A percentile compares a stretch with the other conserved stretches of the same genome.
Conservation (phyloP, 2,113 vertebrate species). For the Meleagris gallopavo region DNA sequence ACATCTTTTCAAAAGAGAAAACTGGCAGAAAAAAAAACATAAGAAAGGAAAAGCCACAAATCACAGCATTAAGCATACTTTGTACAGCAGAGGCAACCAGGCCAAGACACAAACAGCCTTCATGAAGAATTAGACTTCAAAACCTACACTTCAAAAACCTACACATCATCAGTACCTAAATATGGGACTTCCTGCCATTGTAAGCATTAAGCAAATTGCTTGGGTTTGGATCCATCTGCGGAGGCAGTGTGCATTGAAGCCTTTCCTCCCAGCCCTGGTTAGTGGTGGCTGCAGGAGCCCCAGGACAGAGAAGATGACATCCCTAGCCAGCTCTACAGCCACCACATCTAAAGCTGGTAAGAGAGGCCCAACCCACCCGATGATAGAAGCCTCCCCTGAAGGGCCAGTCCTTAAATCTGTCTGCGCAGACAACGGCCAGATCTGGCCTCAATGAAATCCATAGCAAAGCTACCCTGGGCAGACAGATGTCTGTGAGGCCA, state of each 20-base stretch:
- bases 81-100: neutral
- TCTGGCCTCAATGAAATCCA: neutral
- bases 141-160: neutral
- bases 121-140: neutral
- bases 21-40: neutral
- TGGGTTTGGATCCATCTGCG: neutral
- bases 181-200: constrained; percentile 19
- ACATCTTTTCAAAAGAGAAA: neutral
- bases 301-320: neutral
- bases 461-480: neutral
- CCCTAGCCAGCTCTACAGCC: neutral
- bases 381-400: neutral
- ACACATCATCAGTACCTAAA: neutral
- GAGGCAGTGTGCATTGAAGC: neutral
- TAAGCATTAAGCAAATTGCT: neutral
- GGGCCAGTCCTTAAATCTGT: neutral
- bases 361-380: rapidly evolving
- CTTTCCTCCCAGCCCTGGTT: neutral
- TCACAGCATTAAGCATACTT: neutral
- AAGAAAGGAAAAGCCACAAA: neutral
- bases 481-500: rapidly evolving
- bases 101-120: neutral
- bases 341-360: neutral
- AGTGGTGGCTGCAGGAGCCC: neutral
- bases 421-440: neutral